These are phyloP conservation scores for Argyresthia albistria DNA, from an alignment of 2,888 invertebrate genomes.

Conservation along the genomic window DNA sequence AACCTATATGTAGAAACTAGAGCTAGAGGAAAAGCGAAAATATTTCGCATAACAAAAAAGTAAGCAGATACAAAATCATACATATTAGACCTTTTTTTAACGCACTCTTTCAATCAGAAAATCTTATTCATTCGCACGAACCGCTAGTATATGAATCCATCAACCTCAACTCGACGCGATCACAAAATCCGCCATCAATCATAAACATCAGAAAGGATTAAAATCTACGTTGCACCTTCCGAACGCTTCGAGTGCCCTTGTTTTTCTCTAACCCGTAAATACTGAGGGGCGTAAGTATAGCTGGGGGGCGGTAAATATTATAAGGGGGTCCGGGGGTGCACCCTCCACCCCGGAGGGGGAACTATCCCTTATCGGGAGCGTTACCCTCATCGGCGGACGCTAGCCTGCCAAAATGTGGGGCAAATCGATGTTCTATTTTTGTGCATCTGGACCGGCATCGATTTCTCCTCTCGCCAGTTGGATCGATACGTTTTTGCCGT, in stretches of 20 bases:
- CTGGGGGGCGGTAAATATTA: conserved; percentile 71
- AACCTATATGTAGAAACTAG: too few relatives aligned
- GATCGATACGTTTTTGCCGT: conserved; percentile 22
- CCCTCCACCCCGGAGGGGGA: conserved; percentile 52
- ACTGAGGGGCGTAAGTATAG: conserved; percentile 72
- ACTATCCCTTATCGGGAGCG: conserved; percentile 73
- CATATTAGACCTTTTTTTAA: too few relatives aligned
- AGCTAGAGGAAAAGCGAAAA: too few relatives aligned
- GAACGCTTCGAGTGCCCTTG: conserved; percentile 68
- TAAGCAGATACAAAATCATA: too few relatives aligned
- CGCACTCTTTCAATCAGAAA: too few relatives aligned
- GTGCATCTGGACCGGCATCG: conserved; percentile 70
- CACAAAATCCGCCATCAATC: conserved; percentile 71
- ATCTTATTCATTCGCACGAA: conserved; percentile 26
- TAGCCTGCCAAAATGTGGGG: conserved; percentile 68
- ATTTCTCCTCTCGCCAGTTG: conserved; percentile 30
- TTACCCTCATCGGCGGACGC: conserved; percentile 66
- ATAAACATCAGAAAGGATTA: conserved; percentile 73
- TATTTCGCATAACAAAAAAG: too few relatives aligned
- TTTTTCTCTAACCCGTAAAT: conserved; percentile 73
- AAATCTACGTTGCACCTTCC: conserved; percentile 73
- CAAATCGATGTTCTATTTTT: conserved; percentile 73
- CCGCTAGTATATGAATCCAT: conserved; percentile 62
- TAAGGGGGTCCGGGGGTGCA: conserved; percentile 48
- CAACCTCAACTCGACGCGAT: conserved; percentile 61